These are phyloP conservation scores for Sandelia bainsii DNA, from an alignment of 2,797 vertebrate species.

Conservation along the genomic window DNA sequence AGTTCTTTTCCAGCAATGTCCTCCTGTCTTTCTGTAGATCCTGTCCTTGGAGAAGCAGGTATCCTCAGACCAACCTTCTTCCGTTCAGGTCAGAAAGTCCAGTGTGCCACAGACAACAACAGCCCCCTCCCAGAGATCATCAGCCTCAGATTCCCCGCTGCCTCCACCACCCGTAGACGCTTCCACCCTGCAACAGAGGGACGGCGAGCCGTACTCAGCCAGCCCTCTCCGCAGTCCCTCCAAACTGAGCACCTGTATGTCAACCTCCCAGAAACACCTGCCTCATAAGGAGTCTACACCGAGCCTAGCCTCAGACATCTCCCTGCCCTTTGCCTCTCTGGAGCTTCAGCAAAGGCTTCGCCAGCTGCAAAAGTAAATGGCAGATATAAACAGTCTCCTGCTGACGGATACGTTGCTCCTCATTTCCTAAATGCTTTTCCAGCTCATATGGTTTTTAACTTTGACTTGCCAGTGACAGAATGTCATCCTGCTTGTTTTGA, in stretches of 20 bases:
- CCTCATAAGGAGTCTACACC: slow-evolving; percentile 91
- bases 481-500: slow-evolving; percentile 8
- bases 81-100: slow-evolving; percentile 90
- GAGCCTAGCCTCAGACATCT: slow-evolving; percentile 95
- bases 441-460: background rate
- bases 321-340: slow-evolving; percentile 91
- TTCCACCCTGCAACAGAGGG: slow-evolving; percentile 73
- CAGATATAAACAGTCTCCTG: background rate
- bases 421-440: background rate
- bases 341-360: slow-evolving; percentile 93
- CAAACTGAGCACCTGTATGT: slow-evolving; percentile 83
- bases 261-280: slow-evolving; percentile 88
- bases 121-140: slow-evolving; percentile 55
- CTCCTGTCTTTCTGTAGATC: slow-evolving; percentile 79
- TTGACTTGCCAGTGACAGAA: background rate
- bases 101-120: slow-evolving; percentile 74
- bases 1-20: background rate
- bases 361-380: slow-evolving; percentile 93
- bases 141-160: slow-evolving; percentile 63
- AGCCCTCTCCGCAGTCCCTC: slow-evolving; percentile 86
- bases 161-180: slow-evolving; percentile 49
- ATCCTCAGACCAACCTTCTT: slow-evolving; percentile 88
- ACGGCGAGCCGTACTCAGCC: slow-evolving; percentile 73
- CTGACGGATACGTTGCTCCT: background rate
- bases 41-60: slow-evolving; percentile 90